Evolutionary conservation across 2,888 invertebrate species (phyloP).

Genomic region (Drosophila ustulata): DNA sequence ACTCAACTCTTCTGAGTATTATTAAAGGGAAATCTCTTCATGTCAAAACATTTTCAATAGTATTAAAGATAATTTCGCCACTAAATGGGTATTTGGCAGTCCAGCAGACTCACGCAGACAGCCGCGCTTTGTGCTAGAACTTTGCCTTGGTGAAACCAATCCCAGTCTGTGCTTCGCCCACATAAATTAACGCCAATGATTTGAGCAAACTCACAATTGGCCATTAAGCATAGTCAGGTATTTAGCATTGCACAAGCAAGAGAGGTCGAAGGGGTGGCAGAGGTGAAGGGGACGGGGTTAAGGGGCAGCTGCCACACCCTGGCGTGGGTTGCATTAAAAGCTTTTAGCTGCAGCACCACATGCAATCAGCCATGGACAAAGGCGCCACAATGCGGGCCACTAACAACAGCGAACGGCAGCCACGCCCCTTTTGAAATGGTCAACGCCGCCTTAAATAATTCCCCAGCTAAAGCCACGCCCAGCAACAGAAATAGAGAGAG

Average conservation of each 20-base stretch:
- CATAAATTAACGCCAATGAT: conserved; percentile 30
- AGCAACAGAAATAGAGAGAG: conserved; percentile 1
- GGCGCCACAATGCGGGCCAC: conserved; percentile 28
- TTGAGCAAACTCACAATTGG: conserved; percentile 27
- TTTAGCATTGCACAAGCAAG: conserved; percentile 12
- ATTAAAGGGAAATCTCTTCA: too few relatives aligned
- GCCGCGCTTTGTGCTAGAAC: background rate
- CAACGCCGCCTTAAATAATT: conserved; percentile 45
- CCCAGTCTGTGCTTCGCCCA: conserved; percentile 9
- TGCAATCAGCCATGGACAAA: conserved; percentile 47
- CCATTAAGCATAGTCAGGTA: conserved; percentile 53
- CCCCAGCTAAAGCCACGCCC: conserved; percentile 55
- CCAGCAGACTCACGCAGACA: background rate
- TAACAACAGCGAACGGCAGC: conserved; percentile 15
- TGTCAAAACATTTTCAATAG: too few relatives aligned
- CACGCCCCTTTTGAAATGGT: conserved; percentile 41
- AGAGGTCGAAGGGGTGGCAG: background rate
- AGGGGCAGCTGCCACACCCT: conserved; percentile 23
- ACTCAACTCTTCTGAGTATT: too few relatives aligned
- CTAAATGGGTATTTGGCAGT: background rate
- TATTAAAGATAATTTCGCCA: too few relatives aligned
- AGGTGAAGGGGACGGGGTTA: too few relatives aligned
- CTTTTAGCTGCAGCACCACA: conserved; percentile 57
- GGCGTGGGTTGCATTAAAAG: conserved; percentile 66
- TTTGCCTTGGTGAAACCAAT: conserved; percentile 9